These are phyloP conservation scores for Orthonychiurus folsomi DNA, from an alignment of 2,888 invertebrate genomes.

Conservation along the genomic window DNA sequence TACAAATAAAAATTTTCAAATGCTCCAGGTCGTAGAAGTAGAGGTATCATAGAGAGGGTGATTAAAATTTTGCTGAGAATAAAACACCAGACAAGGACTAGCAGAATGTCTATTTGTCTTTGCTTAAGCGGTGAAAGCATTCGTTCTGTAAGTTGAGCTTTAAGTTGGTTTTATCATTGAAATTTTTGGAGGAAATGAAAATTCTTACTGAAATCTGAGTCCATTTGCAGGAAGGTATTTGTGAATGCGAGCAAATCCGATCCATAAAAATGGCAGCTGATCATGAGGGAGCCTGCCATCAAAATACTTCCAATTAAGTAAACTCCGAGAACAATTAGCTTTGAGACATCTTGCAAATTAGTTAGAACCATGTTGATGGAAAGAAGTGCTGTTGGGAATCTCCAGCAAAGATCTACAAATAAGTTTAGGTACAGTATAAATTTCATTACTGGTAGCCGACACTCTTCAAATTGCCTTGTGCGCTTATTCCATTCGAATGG, in stretches of 20 bases:
- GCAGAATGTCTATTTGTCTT: background rate
- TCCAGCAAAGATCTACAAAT: background rate
- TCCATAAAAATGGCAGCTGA: background rate
- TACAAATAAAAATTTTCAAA: conserved; percentile 1
- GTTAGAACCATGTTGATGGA: background rate
- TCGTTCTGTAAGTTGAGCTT: background rate
- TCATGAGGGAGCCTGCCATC: background rate
- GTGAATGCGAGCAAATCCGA: background rate
- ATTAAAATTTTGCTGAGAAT: background rate
- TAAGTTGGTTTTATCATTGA: background rate
- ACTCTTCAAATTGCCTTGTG: background rate
- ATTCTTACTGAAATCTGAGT: background rate
- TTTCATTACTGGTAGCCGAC: background rate
- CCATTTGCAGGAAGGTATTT: background rate
- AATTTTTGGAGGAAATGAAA: background rate
- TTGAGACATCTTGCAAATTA: background rate
- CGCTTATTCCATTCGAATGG: background rate
- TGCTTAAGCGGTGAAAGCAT: background rate
- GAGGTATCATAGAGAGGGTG: background rate
- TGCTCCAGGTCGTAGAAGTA: background rate
- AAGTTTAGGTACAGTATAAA: background rate
- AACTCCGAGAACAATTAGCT: background rate
- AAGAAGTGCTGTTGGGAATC: background rate
- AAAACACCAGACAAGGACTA: background rate
- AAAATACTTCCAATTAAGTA: background rate